Conservation (phyloP, 2,797 vertebrate species). For the Knipowitschia caucasica region DNA sequence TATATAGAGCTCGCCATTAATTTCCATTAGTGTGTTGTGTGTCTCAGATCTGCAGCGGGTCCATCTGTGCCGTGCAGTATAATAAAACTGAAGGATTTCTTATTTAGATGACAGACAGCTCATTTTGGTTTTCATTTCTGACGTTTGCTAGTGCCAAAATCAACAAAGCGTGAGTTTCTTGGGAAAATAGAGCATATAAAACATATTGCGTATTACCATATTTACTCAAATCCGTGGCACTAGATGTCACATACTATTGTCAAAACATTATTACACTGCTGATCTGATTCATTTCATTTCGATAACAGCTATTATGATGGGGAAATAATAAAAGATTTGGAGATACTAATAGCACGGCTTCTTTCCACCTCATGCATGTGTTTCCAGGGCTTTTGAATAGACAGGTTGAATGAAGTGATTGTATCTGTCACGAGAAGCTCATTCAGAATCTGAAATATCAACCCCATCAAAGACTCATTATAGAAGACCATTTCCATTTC, state of each 20-base stretch:
- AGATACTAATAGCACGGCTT: slow-evolving; percentile 39
- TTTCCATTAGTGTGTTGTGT: slow-evolving; percentile 63
- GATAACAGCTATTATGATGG: slow-evolving; percentile 43
- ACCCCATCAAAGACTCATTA: slow-evolving; percentile 54
- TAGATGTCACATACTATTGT: slow-evolving; percentile 46
- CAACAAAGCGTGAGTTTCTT: slow-evolving; percentile 25
- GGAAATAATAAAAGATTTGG: slow-evolving; percentile 36
- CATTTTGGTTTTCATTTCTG: slow-evolving; percentile 32
- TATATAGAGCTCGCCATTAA: slow-evolving; percentile 48
- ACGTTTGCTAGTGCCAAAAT: slow-evolving; percentile 21
- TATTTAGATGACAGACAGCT: slow-evolving; percentile 24
- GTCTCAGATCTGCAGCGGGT: slow-evolving; percentile 46
- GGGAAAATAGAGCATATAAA: slow-evolving; percentile 27
- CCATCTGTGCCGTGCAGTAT: slow-evolving; percentile 53
- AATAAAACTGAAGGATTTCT: slow-evolving; percentile 33
- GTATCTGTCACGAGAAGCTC: slow-evolving; percentile 54
- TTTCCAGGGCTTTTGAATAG: slow-evolving; percentile 51
- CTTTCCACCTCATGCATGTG: slow-evolving; percentile 37
- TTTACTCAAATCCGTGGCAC: slow-evolving; percentile 37
- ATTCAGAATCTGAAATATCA: slow-evolving; percentile 32
- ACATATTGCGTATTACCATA: slow-evolving; percentile 39
- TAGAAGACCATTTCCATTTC: slow-evolving; percentile 52
- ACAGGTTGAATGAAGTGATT: slow-evolving; percentile 71
- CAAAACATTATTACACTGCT: slow-evolving; percentile 48
- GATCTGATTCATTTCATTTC: slow-evolving; percentile 54